Base-by-base conservation (phyloP, 2,888 invertebrate species). In the Deroplatys truncata region DNA sequence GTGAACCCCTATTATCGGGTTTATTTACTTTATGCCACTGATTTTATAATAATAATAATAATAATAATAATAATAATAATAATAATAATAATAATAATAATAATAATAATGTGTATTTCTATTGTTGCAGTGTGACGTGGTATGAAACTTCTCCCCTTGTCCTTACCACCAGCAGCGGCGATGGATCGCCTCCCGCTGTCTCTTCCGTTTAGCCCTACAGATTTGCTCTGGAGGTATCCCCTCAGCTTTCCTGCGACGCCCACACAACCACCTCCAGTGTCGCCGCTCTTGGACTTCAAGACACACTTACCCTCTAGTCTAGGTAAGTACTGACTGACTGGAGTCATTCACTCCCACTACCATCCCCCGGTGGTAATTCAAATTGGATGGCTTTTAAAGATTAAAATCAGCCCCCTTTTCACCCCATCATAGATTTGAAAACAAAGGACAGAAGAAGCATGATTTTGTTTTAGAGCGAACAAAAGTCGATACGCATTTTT, bases 221-320 rank as follows among this genome's bases (percentile, higher is more conserved):
- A 98, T 93, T 94, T 98, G 90, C 94, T 98, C 89, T 98, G 98
- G 98, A 96, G 98, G 93, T 98, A 98, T 93, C 97, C 97, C 86
- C 90, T 92, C 90, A 92, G 93, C 88, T 90, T 95, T 94, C 29
- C 95, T 95, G 35, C 94, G 89, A 92, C 89, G 91, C 92, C 89
- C 91, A 91, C 89, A 90, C 92, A 89, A 90, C 92, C 91, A 88
- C 92, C 91, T 88, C 92, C 92, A 90, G 92, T 92, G 88, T 92
- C 92, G 89, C 92, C 92, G 91, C 94, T 97, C 91, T 95, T 97
- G 90, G 98, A 98, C 92, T 96, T 98, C 92, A 98, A 98, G 94
- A 97, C 97, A 88, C 98, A 98, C 93, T 94, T 98, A 92, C 98
- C 98, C 49, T 95, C 96, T 84, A 96, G 96, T 92, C 94, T 98